phyloP scores from a whole-genome alignment of 2,888 invertebrate species.

The Drosophila affinis region DNA sequence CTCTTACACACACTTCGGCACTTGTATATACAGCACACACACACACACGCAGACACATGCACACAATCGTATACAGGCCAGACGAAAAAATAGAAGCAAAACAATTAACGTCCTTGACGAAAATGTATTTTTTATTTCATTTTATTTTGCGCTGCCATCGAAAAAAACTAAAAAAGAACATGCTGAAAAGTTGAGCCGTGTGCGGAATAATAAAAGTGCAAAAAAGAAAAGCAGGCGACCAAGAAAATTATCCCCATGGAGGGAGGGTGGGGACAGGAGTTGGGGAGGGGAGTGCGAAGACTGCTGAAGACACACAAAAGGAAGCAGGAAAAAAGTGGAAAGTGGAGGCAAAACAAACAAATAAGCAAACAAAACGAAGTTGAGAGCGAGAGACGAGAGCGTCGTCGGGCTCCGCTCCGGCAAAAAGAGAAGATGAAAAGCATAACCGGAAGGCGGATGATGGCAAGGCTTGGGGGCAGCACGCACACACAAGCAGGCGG shows the following conservation, averaged over 20 bases:
- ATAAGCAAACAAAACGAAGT: conserved; percentile 55
- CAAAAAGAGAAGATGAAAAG: conserved; percentile 69
- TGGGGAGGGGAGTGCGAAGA: neutral
- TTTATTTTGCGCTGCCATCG: conserved; percentile 47
- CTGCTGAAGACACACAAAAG: conserved; percentile 45
- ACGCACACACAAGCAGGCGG: conserved; percentile 37
- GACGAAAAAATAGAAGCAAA: conserved; percentile 77
- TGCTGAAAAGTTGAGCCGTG: conserved; percentile 72
- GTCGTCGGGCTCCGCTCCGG: conserved; percentile 65
- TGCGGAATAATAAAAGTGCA: conserved; percentile 66
- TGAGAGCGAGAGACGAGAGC: conserved; percentile 53
- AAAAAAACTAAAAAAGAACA: conserved; percentile 62
- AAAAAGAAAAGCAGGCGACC: conserved; percentile 62
- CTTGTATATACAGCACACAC: conserved; percentile 27
- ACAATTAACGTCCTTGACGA: conserved; percentile 80
- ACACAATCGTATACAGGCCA: conserved; percentile 35
- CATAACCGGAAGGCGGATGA: conserved; percentile 26
- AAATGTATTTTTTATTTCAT: conserved; percentile 66
- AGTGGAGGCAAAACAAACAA: conserved; percentile 64
- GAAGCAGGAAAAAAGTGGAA: conserved; percentile 42
- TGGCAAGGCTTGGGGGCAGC: conserved; percentile 36
- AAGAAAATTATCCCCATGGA: conserved; percentile 58
- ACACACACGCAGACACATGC: conserved; percentile 20
- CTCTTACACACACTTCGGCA: neutral
- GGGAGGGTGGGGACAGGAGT: conserved; percentile 30